Evolutionary conservation across 2,113 vertebrate genomes (phyloP).

Genomic region (Potamarius usumacintae): DNA sequence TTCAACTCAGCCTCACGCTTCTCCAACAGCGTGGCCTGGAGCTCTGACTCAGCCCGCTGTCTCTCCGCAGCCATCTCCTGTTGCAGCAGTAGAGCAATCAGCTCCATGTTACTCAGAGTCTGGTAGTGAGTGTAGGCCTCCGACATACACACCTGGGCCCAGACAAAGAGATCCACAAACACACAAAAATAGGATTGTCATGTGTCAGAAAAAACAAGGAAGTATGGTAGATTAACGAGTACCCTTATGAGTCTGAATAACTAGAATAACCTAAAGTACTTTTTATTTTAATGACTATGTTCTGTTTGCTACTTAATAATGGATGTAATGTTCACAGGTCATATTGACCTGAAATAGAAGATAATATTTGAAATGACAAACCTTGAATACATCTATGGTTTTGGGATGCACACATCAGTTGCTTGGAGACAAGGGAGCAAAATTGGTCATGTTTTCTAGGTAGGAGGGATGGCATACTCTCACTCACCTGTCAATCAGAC

Average conservation of each 20-base stretch:
- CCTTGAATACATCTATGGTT: background rate
- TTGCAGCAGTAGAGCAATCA: conserved; percentile 90
- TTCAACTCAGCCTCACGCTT: conserved; percentile 80
- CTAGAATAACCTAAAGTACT: background rate
- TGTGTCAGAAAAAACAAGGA: background rate
- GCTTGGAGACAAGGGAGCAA: background rate
- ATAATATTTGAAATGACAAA: background rate
- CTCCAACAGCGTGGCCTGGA: conserved; percentile 68
- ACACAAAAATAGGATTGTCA: background rate
- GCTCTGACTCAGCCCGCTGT: conserved; percentile 72
- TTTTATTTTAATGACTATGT: background rate
- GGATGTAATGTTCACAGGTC: background rate
- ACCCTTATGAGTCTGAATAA: background rate
- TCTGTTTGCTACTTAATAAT: background rate
- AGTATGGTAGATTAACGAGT: background rate
- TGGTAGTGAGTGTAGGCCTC: conserved; percentile 83
- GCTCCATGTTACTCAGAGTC: conserved; percentile 91
- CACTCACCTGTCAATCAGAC: background rate
- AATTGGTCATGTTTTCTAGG: background rate
- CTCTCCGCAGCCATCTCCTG: conserved; percentile 82
- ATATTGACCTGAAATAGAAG: background rate
- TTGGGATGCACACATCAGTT: background rate
- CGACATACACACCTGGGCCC: conserved; percentile 55
- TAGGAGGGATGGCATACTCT: background rate
- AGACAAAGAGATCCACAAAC: background rate